These are phyloP conservation scores for Nycticryphes semicollaris DNA, from an alignment of 2,113 vertebrate species.

Conservation along the genomic window DNA sequence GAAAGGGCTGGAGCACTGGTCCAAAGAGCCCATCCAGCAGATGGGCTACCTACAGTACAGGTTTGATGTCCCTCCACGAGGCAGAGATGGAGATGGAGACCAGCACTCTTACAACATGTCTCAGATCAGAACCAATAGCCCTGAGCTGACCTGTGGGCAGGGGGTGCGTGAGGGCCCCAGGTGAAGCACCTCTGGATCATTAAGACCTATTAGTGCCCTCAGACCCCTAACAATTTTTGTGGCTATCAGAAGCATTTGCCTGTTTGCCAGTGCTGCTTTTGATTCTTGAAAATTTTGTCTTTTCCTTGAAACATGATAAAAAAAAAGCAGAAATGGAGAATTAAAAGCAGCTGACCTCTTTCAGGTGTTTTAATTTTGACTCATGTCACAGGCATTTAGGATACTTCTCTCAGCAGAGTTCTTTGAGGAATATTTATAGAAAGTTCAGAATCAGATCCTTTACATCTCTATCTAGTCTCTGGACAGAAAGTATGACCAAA, in stretches of 20 bases:
- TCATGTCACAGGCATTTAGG: neutral
- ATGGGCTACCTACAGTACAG: no score
- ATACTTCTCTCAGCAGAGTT: neutral
- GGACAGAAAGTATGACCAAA: neutral
- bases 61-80: neutral
- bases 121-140: neutral
- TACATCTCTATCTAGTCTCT: neutral
- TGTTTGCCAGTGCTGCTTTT: neutral
- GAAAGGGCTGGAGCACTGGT: neutral
- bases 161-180: rapidly evolving
- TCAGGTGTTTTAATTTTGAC: neutral
- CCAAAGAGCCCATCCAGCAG: neutral
- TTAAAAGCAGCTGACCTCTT: neutral
- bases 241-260: neutral
- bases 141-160: neutral
- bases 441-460: neutral
- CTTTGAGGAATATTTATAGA: neutral
- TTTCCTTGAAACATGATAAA: neutral
- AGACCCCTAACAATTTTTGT: neutral
- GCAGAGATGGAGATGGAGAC: neutral
- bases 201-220: neutral
- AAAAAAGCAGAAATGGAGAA: neutral
- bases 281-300: neutral
- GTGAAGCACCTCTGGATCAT: neutral
- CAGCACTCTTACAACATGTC: neutral